Base-by-base conservation (phyloP, 2,888 invertebrate species). In the Erebia ligea region DNA sequence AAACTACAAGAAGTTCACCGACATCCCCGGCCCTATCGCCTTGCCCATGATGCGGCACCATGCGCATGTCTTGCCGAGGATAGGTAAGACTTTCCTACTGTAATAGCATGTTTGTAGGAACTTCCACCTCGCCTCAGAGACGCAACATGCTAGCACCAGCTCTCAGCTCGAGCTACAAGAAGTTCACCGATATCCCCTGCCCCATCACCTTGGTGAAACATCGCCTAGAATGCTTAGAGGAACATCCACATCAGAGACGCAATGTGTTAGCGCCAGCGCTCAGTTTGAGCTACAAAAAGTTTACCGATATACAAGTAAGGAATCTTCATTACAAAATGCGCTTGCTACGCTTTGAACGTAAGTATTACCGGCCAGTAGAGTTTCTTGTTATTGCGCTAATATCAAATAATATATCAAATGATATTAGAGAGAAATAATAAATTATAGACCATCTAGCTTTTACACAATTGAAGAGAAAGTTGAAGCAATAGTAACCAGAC, bases 11-110 rank as follows among this genome's bases (percentile, higher is more conserved):
- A 85, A 85, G 0, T 93, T 92, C 81, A 80, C 77, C 2, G 92
- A 92, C 40, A 91, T 92, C 59, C 92, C 92, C 0, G 92, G 92
- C 11, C 92, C 92, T 0, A 81, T 92, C 1, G 90, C 91, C 0
- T 68, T 93, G 76, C 91, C 93, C 0, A 91, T 91, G 87, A 72
- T 92, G 75, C 84, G 91, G 69, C 92, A 92, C 77, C 91, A 91
- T 0, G 90, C 88, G 0, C 90, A 92, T 76, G 88, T 92, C 1
- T 77, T 92, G 52, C 93, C 92, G 0, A 87, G 91, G 70, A 92
- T 93, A 52, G 92, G 92, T 93, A 76, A 54, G 54, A 19, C 17
- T 19, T 9, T 8, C 10, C 54, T 19, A 19, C 17, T 19, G 9
- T 19, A 3, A 54, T 19, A 17, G 10, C 17, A 17, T 10, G n/a